Evolutionary conservation across 2,888 invertebrate species (phyloP).

Genomic region (Myathropa florea): DNA sequence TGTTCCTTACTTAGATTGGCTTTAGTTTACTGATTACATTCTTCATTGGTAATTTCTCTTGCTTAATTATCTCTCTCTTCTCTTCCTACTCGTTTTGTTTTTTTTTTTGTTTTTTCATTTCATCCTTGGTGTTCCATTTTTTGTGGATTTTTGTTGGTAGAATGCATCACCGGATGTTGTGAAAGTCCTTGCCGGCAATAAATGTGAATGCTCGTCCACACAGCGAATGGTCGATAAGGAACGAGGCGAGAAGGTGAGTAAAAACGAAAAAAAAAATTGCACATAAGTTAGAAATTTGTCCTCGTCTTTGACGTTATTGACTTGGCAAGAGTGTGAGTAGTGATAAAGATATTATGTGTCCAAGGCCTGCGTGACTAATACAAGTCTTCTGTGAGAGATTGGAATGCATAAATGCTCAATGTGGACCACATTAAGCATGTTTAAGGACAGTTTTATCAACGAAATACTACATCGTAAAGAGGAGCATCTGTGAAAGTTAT

Average conservation of each 20-base stretch:
- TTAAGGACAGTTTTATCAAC: not conserved
- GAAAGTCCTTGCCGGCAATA: conserved; percentile 92
- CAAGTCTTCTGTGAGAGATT: not conserved
- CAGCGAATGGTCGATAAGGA: conserved; percentile 90
- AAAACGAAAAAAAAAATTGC: conserved; percentile 24
- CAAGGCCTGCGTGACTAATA: conserved; percentile 49
- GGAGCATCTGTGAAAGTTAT: not conserved
- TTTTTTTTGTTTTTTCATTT: not conserved
- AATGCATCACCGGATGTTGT: conserved; percentile 93
- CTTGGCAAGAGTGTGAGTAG: conserved; percentile 32
- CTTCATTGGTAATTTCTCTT: conserved; percentile 17
- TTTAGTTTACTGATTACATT: conserved; percentile 28
- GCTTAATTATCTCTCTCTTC: conserved; percentile 41
- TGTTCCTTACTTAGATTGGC: conserved; percentile 16
- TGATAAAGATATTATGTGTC: conserved; percentile 29
- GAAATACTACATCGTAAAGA: not conserved
- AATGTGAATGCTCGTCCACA: conserved; percentile 88
- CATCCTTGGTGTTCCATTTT: not conserved
- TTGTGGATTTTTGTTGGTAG: conserved; percentile 80
- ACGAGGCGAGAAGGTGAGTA: conserved; percentile 88
- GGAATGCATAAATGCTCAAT: conserved; percentile 12
- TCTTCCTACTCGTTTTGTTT: not conserved
- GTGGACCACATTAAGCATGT: not conserved
- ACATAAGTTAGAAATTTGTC: conserved; percentile 21
- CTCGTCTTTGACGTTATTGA: conserved; percentile 16